Base-by-base conservation (phyloP, 2,888 invertebrate genomes). In the Coremacera marginata region DNA sequence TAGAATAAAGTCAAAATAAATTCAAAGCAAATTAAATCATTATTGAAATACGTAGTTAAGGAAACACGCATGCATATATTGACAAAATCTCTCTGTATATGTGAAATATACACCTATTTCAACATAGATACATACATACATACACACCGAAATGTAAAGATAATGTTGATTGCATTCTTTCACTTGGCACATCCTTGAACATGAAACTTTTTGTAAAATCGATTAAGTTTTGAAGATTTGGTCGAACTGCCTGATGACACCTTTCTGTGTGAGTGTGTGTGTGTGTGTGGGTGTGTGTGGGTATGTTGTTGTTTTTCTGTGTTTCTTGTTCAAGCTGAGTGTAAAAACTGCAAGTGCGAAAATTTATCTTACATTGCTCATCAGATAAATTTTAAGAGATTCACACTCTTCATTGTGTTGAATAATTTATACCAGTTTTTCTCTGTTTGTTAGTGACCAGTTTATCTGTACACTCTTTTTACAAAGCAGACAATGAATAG, bases 121-220 rank as follows among this genome's bases (percentile, higher is more conserved):
- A 14, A 25, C 25, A 60, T 9, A 22, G 8, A 60, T 22, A 22
- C 25, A 60, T 22, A 67, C 25, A 60, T 22, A 67, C 37, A 67
- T 34, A 11, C 31, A 67, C 16, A 22, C n/a, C 62, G 25, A 75
- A 75, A 55, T 72, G 44, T 70, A 70, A 27, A 76, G 78, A 77
- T 80, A 80, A 78, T 78, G 76, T 60, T 78, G 78, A 80, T 76
- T 79, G 78, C 80, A 79, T 80, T 78, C 78, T 82, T 80, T 77
- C 75, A 79, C 79, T 78, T 75, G 77, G 78, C 78, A 80, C 81
- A 82, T 82, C 82, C 82, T 82, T 82, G 81, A 82, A 82, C 82
- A 82, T 82, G 82, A 82, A 81, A 80, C 62, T 75, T 75, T 68
- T 73, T 76, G 79, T 79, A 78, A 82, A 81, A 82, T 82, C 82